A percentile compares a stretch with the other conserved stretches of the same genome.
Evolutionary conservation across 2,113 vertebrate genomes (phyloP).

Genomic region (Ardeotis arabs): DNA sequence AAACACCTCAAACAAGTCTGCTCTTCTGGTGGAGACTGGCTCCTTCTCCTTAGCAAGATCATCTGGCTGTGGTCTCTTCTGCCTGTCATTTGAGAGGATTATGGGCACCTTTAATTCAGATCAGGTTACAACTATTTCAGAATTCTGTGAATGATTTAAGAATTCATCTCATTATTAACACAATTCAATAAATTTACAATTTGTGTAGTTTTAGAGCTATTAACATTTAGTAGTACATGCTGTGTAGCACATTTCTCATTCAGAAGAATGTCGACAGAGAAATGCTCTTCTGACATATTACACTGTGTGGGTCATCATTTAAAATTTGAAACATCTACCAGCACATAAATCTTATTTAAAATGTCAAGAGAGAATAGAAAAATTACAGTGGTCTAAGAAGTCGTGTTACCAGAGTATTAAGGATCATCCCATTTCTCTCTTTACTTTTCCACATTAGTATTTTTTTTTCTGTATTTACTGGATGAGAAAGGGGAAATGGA

Average conservation of each 20-base stretch:
- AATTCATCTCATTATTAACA: constrained; percentile 66
- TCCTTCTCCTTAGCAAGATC: not conserved
- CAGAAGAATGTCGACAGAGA: constrained; percentile 65
- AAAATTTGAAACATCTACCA: constrained; percentile 65
- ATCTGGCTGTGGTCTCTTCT: not conserved
- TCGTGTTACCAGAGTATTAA: constrained; percentile 48
- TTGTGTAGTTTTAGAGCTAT: constrained; percentile 72
- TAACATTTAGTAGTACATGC: constrained; percentile 74
- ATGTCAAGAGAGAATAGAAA: constrained; percentile 67
- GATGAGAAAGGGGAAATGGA: not conserved
- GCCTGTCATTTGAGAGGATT: not conserved
- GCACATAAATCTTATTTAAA: constrained; percentile 75
- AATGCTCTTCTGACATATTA: constrained; percentile 71
- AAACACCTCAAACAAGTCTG: not conserved
- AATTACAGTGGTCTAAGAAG: constrained; percentile 52
- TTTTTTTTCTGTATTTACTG: not conserved
- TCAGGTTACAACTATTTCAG: not conserved
- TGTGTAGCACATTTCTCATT: constrained; percentile 72
- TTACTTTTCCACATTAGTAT: not conserved
- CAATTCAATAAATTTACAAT: constrained; percentile 75
- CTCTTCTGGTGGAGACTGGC: not conserved
- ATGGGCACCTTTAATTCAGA: not conserved
- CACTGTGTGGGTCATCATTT: constrained; percentile 68
- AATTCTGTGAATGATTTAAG: constrained; percentile 31
- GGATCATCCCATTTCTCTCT: constrained; percentile 23